Evolutionary conservation across 2,113 vertebrate species (phyloP), one percentile per base, ranked within the genome.

Genomic region (Ailurus styani): DNA sequence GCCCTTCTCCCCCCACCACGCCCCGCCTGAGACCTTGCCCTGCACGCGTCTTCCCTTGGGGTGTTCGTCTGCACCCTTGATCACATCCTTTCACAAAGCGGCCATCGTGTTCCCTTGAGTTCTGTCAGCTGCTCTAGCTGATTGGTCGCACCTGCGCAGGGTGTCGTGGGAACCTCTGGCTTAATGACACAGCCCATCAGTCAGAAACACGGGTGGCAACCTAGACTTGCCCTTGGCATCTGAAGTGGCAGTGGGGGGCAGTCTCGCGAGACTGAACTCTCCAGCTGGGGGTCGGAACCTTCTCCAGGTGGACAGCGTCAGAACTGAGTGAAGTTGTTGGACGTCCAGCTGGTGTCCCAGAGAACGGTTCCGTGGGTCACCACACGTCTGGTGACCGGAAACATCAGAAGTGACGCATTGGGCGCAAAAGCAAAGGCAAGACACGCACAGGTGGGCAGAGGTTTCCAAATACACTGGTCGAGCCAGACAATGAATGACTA

Each of bases 1-100:
- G 3, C 2, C 55, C 21, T 20, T 20, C 7, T 2, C 8, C 34
- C 21, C 52, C 23, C 18, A 47, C 12, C 3, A 1, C 1, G n/a
- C n/a, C n/a, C n/a, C n/a, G n/a, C n/a, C n/a, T n/a, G n/a, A n/a
- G 73, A 40, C 42, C 45, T 18, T 25, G 50, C 15, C 72, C 37
- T 29, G 40, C 1, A 20, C 29, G 20, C 13, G 5, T 45, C 62
- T 60, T 81, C 37, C 66, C 34, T 42, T 27, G 52, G 55, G 11
- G 20, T n/a, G 21, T 3, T 45, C 50, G 47, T 29, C 47, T 94
- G 17, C 10, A 37, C n/a, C 62, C 17, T 87, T 54, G 70, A 57
- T 12, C 50, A 11, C 17, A 70, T 81, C 57, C 57, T 78, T n/a
- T 47, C 34, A 66, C 54, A 79, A 37, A 66, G 60, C 54, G 27